Conservation (phyloP, 1,140 invertebrate genomes). For the Halesus radiatus region DNA sequence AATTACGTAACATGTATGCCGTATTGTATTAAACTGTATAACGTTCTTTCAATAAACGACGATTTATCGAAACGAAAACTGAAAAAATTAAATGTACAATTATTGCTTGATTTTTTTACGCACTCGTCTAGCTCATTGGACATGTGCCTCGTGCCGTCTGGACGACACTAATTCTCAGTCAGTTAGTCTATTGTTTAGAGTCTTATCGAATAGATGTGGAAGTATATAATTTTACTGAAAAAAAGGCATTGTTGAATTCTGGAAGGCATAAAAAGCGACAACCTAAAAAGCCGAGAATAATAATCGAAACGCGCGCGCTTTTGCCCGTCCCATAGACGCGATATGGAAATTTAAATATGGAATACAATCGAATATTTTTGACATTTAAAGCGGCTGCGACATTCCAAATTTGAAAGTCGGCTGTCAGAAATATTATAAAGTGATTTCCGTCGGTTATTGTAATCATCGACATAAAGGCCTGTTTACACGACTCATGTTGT, state of each 20-base stretch:
- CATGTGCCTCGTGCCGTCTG: too few relatives aligned
- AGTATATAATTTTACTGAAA: too few relatives aligned
- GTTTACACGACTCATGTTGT: neutral
- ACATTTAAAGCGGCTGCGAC: slow-evolving; percentile 37
- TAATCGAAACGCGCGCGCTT: slow-evolving; percentile 32
- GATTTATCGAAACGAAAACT: too few relatives aligned
- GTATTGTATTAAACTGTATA: too few relatives aligned
- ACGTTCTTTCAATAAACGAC: too few relatives aligned
- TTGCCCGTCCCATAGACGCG: slow-evolving; percentile 33
- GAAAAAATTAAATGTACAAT: too few relatives aligned
- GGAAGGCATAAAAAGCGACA: neutral
- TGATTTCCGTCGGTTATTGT: slow-evolving; percentile 17
- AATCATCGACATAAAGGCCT: neutral
- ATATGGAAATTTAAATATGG: slow-evolving; percentile 40
- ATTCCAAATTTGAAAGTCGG: slow-evolving; percentile 36
- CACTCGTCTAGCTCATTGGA: too few relatives aligned
- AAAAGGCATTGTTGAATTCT: neutral
- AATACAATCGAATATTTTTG: slow-evolving; percentile 41
- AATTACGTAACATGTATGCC: too few relatives aligned
- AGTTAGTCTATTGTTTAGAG: too few relatives aligned
- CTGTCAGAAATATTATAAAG: slow-evolving; percentile 35
- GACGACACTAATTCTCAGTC: too few relatives aligned
- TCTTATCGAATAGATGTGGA: too few relatives aligned
- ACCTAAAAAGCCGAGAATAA: slow-evolving; percentile 16
- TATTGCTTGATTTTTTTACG: too few relatives aligned